Evolutionary conservation across 2,888 invertebrate genomes (phyloP).

Genomic region (Hyppa rectilinea): DNA sequence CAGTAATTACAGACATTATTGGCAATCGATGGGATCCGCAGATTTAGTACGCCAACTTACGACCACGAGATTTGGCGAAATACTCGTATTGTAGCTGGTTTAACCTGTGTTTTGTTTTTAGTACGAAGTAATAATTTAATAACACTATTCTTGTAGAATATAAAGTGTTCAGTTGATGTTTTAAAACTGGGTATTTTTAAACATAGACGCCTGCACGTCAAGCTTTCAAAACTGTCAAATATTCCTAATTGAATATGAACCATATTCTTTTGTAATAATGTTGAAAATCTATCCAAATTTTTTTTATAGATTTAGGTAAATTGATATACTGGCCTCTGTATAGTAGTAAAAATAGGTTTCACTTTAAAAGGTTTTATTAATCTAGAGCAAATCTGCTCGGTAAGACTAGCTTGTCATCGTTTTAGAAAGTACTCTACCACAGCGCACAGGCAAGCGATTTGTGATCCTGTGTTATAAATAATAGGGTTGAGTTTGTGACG

Average conservation of each 20-base stretch:
- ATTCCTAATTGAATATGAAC: no score
- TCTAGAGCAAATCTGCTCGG: not conserved
- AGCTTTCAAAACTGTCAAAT: no score
- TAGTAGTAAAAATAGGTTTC: not conserved
- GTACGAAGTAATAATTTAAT: not conserved
- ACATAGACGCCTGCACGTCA: no score
- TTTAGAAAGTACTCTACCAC: not conserved
- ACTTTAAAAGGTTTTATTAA: not conserved
- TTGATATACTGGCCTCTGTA: no score
- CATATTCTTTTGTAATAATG: no score
- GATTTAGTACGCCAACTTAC: conserved; percentile 80
- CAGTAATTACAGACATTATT: conserved; percentile 88
- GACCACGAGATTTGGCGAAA: conserved; percentile 63
- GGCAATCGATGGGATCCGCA: conserved; percentile 84
- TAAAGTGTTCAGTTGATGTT: not conserved
- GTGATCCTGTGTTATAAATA: not conserved
- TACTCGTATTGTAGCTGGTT: conserved; percentile 33
- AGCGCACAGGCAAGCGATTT: not conserved
- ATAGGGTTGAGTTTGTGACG: no score
- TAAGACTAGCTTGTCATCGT: not conserved
- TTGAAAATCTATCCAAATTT: no score
- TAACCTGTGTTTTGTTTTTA: conserved; percentile 35
- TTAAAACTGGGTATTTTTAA: no score
- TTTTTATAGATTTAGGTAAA: no score
- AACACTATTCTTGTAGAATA: not conserved